A percentile compares a stretch with the other conserved stretches of the same genome.
These are phyloP conservation scores for Connochaetes taurinus DNA, from an alignment of 2,113 vertebrate species.

Conservation along the genomic window DNA sequence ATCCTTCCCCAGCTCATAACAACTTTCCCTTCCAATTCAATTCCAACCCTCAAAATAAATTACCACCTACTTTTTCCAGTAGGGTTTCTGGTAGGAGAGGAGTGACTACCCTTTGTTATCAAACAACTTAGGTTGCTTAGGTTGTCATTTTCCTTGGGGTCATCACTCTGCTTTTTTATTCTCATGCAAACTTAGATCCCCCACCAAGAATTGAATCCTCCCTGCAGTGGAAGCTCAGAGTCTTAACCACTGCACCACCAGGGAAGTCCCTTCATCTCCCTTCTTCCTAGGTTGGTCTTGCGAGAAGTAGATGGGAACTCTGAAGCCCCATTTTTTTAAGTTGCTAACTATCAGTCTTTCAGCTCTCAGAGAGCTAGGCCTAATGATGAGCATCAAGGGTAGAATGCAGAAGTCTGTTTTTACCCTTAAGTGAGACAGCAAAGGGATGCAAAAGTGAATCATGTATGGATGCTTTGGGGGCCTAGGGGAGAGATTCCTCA, in stretches of 20 bases:
- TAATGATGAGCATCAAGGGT: background rate
- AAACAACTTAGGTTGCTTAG: background rate
- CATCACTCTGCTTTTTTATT: background rate
- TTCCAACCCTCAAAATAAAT: background rate
- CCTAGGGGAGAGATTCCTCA: background rate
- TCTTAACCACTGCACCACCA: background rate
- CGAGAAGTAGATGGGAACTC: background rate
- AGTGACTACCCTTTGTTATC: background rate
- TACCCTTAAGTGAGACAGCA: background rate
- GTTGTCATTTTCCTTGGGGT: background rate
- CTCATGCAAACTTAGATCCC: background rate
- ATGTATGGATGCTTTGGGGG: background rate
- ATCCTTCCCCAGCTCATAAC: background rate
- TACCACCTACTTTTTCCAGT: background rate
- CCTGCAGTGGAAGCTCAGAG: background rate
- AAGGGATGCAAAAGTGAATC: background rate
- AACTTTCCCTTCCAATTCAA: background rate
- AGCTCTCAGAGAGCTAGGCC: background rate
- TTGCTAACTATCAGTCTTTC: background rate
- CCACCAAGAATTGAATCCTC: background rate
- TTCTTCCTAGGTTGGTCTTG: background rate
- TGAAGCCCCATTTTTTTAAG: background rate
- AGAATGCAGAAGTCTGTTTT: background rate
- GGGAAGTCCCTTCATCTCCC: background rate
- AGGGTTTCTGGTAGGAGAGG: background rate